A percentile compares a stretch with the other conserved stretches of the same genome.
phyloP scores from a whole-genome alignment of 1,140 invertebrate species.

The Drosophila sp. region DNA sequence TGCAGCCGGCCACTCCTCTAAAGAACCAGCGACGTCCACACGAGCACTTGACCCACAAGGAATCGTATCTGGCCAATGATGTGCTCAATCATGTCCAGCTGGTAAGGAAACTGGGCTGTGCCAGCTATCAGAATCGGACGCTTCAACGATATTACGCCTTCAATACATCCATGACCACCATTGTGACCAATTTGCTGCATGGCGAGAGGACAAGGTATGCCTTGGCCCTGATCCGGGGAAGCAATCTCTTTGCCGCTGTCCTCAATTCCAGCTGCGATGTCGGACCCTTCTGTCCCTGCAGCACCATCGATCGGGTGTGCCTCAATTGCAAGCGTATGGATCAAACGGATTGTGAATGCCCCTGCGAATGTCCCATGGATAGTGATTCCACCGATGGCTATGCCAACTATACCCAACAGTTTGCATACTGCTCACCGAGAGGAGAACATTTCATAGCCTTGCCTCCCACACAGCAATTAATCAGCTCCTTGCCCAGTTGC shows the following conservation, averaged over 20 bases:
- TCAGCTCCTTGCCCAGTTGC: slow-evolving; percentile 83
- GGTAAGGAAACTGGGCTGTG: slow-evolving; percentile 92
- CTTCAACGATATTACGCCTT: slow-evolving; percentile 92
- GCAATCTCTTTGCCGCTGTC: slow-evolving; percentile 94
- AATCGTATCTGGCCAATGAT: slow-evolving; percentile 93
- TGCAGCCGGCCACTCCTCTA: slow-evolving; percentile 85
- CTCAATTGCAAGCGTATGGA: slow-evolving; percentile 97
- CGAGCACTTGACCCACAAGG: slow-evolving; percentile 92
- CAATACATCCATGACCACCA: slow-evolving; percentile 90
- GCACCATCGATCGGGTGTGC: slow-evolving; percentile 93
- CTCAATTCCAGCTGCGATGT: slow-evolving; percentile 91
- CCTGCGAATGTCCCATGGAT: slow-evolving; percentile 93
- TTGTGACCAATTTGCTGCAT: slow-evolving; percentile 92
- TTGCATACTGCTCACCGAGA: slow-evolving; percentile 74
- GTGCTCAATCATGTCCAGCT: slow-evolving; percentile 93
- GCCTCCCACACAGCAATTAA: slow-evolving; percentile 55
- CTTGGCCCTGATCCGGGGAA: slow-evolving; percentile 90
- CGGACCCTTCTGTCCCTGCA: slow-evolving; percentile 95
- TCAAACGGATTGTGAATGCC: slow-evolving; percentile 96
- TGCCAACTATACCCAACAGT: slow-evolving; percentile 73
- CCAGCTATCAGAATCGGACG: slow-evolving; percentile 90
- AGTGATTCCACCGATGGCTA: slow-evolving; percentile 42
- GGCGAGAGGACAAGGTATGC: slow-evolving; percentile 96
- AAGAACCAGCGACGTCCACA: slow-evolving; percentile 86
- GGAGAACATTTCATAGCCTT: slow-evolving; percentile 72